These are phyloP conservation scores for Fratercula arctica DNA, from an alignment of 2,797 vertebrate species.

Conservation along the genomic window DNA sequence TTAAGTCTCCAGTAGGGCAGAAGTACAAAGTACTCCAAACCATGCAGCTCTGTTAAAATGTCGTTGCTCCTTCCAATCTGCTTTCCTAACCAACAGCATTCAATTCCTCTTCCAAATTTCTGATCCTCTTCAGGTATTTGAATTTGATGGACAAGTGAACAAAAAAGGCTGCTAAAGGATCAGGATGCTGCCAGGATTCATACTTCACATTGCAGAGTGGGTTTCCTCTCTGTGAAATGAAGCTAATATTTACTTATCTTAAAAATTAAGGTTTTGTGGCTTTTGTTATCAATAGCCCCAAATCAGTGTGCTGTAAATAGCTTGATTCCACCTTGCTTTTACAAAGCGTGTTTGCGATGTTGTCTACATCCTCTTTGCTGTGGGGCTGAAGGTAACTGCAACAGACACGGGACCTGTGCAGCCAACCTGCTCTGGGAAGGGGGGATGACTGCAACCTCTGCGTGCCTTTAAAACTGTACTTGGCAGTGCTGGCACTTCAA, in stretches of 20 bases:
- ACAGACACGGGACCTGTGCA: background rate
- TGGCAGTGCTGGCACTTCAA: background rate
- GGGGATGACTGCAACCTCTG: background rate
- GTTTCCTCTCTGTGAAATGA: background rate
- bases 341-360: background rate
- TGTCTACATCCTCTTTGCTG: background rate
- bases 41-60: background rate
- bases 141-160: background rate
- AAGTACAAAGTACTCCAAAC: background rate
- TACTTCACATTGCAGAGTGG: background rate
- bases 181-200: background rate
- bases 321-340: background rate
- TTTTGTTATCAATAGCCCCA: background rate
- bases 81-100: background rate
- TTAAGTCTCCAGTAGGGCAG: background rate
- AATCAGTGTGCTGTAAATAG: slow-evolving; percentile 8
- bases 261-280: background rate
- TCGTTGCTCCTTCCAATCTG: background rate
- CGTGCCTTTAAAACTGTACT: background rate
- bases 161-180: background rate
- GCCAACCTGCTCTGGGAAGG: background rate
- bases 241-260: background rate
- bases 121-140: background rate
- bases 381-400: background rate
- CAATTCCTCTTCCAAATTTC: background rate